Percentiles rank a stretch among this genome's conserved stretches.
Evolutionary conservation across 2,888 invertebrate species (phyloP).

Genomic region (Drosophila histrio): DNA sequence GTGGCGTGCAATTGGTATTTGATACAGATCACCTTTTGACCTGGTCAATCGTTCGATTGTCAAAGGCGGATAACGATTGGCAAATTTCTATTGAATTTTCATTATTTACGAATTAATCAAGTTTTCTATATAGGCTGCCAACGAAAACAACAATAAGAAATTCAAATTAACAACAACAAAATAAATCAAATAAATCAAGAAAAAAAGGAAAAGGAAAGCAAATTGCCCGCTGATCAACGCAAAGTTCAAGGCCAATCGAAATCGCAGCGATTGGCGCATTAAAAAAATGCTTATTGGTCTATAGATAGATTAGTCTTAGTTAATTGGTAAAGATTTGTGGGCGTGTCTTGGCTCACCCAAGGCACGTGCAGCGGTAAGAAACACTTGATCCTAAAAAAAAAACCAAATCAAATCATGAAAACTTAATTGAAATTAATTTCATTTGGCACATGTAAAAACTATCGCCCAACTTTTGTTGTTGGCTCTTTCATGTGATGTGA

Average conservation of each 20-base stretch:
- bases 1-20: constrained; percentile 10
- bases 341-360: constrained; percentile 32
- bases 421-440: constrained; percentile 8
- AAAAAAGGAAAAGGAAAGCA: constrained; percentile 24
- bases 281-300: constrained; percentile 3
- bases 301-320: constrained; percentile 17
- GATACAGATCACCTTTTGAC: constrained; percentile 35
- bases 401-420: neutral
- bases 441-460: constrained; percentile 7
- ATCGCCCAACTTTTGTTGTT: neutral
- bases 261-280: constrained; percentile 57
- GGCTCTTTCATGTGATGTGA: constrained; percentile 5
- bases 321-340: constrained; percentile 29
- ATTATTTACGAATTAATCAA: constrained; percentile 50
- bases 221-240: constrained; percentile 20
- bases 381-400: constrained; percentile 5
- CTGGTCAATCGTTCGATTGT: constrained; percentile 50
- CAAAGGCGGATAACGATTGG: constrained; percentile 25
- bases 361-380: constrained; percentile 31
- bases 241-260: constrained; percentile 68
- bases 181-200: constrained; percentile 21
- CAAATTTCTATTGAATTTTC: constrained; percentile 38
- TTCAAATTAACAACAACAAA: constrained; percentile 14
- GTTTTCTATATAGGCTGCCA: constrained; percentile 63
- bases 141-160: constrained; percentile 37